A percentile compares a stretch with the other conserved stretches of the same genome.
Conservation (phyloP, 1,140 invertebrate species). For the Zophobas morio region DNA sequence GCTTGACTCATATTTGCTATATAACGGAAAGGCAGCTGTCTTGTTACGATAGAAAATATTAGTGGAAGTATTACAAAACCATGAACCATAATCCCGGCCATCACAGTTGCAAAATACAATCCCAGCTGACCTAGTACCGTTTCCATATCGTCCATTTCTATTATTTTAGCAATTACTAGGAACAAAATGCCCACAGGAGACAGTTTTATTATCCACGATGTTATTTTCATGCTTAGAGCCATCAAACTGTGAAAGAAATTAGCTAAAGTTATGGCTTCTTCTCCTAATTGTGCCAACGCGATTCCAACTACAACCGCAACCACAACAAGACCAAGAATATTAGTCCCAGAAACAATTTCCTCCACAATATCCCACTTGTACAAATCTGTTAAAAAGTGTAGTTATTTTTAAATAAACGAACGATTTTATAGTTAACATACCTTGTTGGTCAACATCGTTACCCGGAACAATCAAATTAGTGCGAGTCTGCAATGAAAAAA, state of each 20-base stretch:
- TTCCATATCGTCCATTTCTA: conserved; percentile 83
- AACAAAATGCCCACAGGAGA: conserved; percentile 89
- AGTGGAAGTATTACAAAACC: conserved; percentile 82
- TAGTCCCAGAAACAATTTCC: conserved; percentile 73
- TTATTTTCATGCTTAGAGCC: conserved; percentile 82
- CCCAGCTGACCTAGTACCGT: conserved; percentile 82
- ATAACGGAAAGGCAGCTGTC: conserved; percentile 78
- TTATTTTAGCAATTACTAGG: conserved; percentile 83
- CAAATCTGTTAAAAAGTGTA: conserved; percentile 51
- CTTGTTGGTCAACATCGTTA: conserved; percentile 49
- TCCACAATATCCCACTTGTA: conserved; percentile 71
- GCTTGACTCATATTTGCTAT: conserved; percentile 82
- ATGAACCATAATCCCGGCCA: conserved; percentile 84
- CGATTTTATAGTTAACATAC: conserved; percentile 22
- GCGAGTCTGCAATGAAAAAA: conserved; percentile 60
- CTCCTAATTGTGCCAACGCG: conserved; percentile 76
- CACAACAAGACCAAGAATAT: conserved; percentile 82
- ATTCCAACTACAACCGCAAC: conserved; percentile 79
- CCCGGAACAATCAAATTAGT: conserved; percentile 63
- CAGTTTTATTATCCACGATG: conserved; percentile 82
- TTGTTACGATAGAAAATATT: conserved; percentile 77
- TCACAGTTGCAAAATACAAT: conserved; percentile 85
- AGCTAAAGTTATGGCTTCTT: conserved; percentile 75
- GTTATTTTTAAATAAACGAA: too few species aligned
- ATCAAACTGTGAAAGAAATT: conserved; percentile 77